Conservation (phyloP, 2,888 invertebrate genomes). For the Formica aserva region DNA sequence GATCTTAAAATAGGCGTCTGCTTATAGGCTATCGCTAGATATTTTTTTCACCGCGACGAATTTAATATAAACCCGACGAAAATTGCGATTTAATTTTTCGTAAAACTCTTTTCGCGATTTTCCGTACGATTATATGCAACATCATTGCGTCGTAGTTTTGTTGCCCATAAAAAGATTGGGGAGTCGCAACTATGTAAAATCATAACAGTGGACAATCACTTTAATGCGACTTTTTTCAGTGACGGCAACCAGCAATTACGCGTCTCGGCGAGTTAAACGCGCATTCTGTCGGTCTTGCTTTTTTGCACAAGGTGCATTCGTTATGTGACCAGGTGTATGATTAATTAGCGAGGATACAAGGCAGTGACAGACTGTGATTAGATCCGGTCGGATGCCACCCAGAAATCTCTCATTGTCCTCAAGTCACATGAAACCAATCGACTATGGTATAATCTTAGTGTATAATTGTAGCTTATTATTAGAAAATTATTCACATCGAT, state of each 20-base stretch:
- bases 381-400: conserved; percentile 5
- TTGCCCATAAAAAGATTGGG: neutral
- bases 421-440: neutral
- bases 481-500: neutral
- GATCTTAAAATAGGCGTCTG: conserved; percentile 43
- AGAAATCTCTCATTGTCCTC: conserved; percentile 29
- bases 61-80: neutral
- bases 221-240: conserved; percentile 30
- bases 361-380: conserved; percentile 55
- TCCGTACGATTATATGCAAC: neutral
- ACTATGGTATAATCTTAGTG: neutral
- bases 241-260: conserved; percentile 49
- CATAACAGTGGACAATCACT: conserved; percentile 34
- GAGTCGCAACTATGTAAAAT: neutral
- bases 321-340: conserved; percentile 46
- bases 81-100: neutral
- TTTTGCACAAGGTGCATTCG: conserved; percentile 44
- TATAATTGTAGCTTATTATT: conserved; percentile 4
- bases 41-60: conserved; percentile 17
- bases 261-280: conserved; percentile 43
- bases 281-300: conserved; percentile 36
- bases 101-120: neutral
- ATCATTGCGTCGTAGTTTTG: neutral
- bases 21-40: conserved; percentile 42
- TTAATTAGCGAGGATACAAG: conserved; percentile 54